Percentiles rank a stretch among this genome's conserved stretches.
Conservation (phyloP, 1,140 invertebrate species). For the Cotesia vestalis region DNA sequence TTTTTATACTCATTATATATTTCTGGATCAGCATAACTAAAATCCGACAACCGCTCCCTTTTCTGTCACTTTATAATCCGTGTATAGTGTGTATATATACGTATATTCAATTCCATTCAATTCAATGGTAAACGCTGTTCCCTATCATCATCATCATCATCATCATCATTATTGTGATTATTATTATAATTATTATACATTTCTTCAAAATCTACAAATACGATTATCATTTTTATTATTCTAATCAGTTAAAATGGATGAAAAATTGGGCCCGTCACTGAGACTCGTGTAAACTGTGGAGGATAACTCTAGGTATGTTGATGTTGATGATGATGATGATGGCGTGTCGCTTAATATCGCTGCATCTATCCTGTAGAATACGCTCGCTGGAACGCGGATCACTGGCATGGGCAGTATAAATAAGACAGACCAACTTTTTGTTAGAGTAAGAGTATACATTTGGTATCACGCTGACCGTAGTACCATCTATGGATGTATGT, state of each 20-base stretch:
- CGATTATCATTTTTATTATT: background rate
- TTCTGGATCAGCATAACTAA: conserved; percentile 47
- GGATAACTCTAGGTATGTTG: conserved; percentile 19
- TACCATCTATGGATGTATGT: no score
- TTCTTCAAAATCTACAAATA: no score
- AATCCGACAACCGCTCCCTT: conserved; percentile 34
- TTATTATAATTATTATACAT: no score
- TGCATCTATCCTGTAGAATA: background rate
- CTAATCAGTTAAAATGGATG: background rate
- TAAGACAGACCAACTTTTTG: background rate
- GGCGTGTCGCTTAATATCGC: conserved; percentile 34
- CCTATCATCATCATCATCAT: background rate
- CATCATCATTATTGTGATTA: no score
- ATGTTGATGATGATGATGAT: conserved; percentile 5
- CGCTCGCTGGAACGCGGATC: conserved; percentile 21
- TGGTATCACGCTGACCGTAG: conserved; percentile 27
- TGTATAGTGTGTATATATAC: conserved; percentile 10
- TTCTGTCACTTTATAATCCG: conserved; percentile 39
- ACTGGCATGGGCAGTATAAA: background rate
- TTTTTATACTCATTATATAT: conserved; percentile 5
- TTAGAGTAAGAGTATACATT: conserved; percentile 1
- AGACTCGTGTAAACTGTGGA: conserved; percentile 30
- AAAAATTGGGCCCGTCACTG: conserved; percentile 30
- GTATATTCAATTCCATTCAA: conserved; percentile 13
- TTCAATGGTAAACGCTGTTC: background rate